Base-by-base conservation (phyloP, 2,888 invertebrate genomes). In the Brassicogethes aeneus region DNA sequence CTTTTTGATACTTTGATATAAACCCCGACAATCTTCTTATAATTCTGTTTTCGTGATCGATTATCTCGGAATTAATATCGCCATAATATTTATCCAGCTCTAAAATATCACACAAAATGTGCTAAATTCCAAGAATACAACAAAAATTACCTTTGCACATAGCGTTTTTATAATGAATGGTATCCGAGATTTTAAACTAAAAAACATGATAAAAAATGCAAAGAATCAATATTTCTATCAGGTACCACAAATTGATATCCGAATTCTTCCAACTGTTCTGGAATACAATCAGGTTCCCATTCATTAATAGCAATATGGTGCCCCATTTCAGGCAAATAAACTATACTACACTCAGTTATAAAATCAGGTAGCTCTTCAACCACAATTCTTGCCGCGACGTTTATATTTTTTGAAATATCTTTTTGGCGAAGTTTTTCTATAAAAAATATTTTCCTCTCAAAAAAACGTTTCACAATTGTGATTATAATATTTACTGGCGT, bases 71-170 rank as follows among this genome's bases (percentile, higher is more conserved):
- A 56, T 83, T 78, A 29, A 85, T 79, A 66, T 91, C 86, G 29
- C 91, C 91, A 44, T 90, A 71, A 50, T 79, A 70, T 44, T 72
- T 67, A 64, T 93, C 91, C 54, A 92, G 60, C 61, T 88, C 87
- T 79, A 62, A 50, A 61, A 57, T 51, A 42, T 46, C 23, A 41
- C 46, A n/a, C n/a, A n/a, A n/a, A n/a, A n/a, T n/a, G n/a, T n/a
- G n/a, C n/a, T n/a, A n/a, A n/a, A n/a, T n/a, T 23, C 10, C 12
- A 33, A 33, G 12, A 33, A n/a, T 7, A 8, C n/a, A 33, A 33
- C 12, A 7, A 23, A 23, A 23, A 23, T 23, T 53, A 65, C 68
- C 66, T 35, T 61, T 50, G 44, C 70, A 70, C 32, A 68, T 45
- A 1, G 66, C 57, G 45, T 64, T 69, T 48, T 66, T 69, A 46